Evolutionary conservation across 2,113 vertebrate species (phyloP), one percentile per base, ranked within the genome.

Genomic region (Chloroceryle aenea): DNA sequence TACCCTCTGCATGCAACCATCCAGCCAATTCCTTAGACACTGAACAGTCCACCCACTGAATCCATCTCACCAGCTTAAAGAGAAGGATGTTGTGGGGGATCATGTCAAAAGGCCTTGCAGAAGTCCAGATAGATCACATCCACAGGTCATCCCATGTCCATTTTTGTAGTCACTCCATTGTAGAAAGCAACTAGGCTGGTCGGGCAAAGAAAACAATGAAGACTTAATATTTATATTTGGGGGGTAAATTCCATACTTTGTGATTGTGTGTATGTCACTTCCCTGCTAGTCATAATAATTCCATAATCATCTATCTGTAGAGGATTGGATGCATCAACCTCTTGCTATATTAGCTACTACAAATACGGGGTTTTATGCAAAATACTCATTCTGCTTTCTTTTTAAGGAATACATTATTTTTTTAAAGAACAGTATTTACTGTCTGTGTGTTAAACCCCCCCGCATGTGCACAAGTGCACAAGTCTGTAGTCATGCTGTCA

Each of bases 401-500:
- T 17, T 7, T 56, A 40, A 76, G 14, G 10, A 95, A 94, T 91
- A 97, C 82, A 94, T 52, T 48, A 52, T 58, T 91, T 85, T 85
- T 89, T 58, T 3, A 52, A 71, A 47, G 9, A 90, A 64, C 2
- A 0, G 1, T 68, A n/a, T 36, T 85, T 88, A 18, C 8, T 84
- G 25, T 74, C 23, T 62, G 0, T 58, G 21, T 82, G 13, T 61
- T 78, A 38, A 68, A 21, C 19, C 5, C 3, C 3, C 4, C 9
- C 0, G 2, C 20, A 12, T 2, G 3, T 2, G 1, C 38, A 36
- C 6, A 43, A 1, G 0, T 2, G 3, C 3, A 4, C 16, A 11
- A 11, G 9, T 40, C 43, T 82, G 47, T 20, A 50, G 4, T 71
- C 26, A 26, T 42, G 7, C 34, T 87, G 56, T 36, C 32, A 2